Evolutionary conservation across 2,113 vertebrate species (phyloP), one percentile per base, ranked within the genome.

Genomic region (Erythrocebus patas): DNA sequence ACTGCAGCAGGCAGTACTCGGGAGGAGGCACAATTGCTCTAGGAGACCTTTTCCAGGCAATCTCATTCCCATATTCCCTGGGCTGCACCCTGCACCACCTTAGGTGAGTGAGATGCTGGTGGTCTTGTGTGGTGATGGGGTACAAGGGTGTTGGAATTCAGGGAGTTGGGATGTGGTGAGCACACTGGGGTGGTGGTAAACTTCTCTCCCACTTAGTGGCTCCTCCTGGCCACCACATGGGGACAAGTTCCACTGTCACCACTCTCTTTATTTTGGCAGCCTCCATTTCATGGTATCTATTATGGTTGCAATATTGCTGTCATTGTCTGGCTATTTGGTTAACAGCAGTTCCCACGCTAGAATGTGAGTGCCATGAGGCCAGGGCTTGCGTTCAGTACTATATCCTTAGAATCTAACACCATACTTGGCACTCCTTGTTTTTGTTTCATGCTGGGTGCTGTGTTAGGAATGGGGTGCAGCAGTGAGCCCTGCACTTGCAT

Each of bases 221-320:
- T 48, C 30, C 52, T 40, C 2, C 35, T 52, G 57, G 76, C 50
- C 75, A 88, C 59, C n/a, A 16, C 25, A 0, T 1, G 30, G 76
- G 91, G n/a, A 59, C 1, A 0, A 3, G 48, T 10, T 86, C 38
- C n/a, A 0, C 38, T 20, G 0, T 20, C 20, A 10, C 25, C 18
- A 5, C 35, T 17, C 35, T 68, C 35, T 61, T 35, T 8, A 10
- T 40, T 86, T 89, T 12, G 30, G 27, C 35, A 57, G 20, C 22
- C 70, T 50, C 45, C 8, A 48, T 50, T 89, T 48, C 1, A 4
- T 27, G 73, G 48, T 18, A 0, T 50, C 89, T 66, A 22, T 20
- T 9, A 8, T 17, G n/a, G 8, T n/a, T 52, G 22, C 25, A 32
- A 2, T 64, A 40, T 66, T 61, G 22, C 32, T 76, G 50, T 73